Evolutionary conservation across 2,888 invertebrate genomes (phyloP).

Genomic region (Stratiomys singularior): DNA sequence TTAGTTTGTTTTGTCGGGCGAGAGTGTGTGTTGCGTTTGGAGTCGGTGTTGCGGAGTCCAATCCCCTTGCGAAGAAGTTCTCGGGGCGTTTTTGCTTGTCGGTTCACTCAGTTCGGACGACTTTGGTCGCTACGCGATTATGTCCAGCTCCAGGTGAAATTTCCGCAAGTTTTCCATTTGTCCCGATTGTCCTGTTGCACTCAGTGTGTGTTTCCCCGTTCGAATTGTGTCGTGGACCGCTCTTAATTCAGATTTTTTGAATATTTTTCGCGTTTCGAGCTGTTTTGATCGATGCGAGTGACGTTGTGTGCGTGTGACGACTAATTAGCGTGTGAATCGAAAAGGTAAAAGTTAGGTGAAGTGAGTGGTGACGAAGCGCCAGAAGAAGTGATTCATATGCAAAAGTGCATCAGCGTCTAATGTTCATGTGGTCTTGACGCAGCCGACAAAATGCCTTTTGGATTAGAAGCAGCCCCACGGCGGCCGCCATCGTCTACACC

Average conservation of each 20-base stretch:
- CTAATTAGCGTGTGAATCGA: conserved; percentile 30
- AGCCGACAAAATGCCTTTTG: conserved; percentile 29
- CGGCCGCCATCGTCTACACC: conserved; percentile 5
- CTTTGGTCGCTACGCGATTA: conserved; percentile 16
- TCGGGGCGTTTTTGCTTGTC: conserved; percentile 31
- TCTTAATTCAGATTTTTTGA: neutral
- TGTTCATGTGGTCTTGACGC: conserved; percentile 22
- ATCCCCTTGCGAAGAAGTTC: neutral
- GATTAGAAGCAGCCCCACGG: conserved; percentile 24
- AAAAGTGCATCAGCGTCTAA: conserved; percentile 20
- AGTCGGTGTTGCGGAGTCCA: conserved; percentile 3
- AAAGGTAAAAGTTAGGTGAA: conserved; percentile 26
- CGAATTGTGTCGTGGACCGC: neutral
- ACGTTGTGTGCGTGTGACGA: conserved; percentile 24
- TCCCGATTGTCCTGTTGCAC: neutral
- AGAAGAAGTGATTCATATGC: conserved; percentile 25
- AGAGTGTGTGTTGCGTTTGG: conserved; percentile 22
- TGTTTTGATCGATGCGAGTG: conserved; percentile 11
- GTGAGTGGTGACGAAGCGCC: conserved; percentile 2
- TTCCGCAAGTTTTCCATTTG: neutral
- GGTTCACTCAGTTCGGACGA: conserved; percentile 11
- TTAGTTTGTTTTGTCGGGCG: conserved; percentile 31
- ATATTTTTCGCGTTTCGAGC: neutral
- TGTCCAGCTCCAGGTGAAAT: conserved; percentile 3
- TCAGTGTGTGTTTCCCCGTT: neutral